Base-by-base conservation (phyloP, 2,113 vertebrate species). In the Corythoichthys intestinalis region DNA sequence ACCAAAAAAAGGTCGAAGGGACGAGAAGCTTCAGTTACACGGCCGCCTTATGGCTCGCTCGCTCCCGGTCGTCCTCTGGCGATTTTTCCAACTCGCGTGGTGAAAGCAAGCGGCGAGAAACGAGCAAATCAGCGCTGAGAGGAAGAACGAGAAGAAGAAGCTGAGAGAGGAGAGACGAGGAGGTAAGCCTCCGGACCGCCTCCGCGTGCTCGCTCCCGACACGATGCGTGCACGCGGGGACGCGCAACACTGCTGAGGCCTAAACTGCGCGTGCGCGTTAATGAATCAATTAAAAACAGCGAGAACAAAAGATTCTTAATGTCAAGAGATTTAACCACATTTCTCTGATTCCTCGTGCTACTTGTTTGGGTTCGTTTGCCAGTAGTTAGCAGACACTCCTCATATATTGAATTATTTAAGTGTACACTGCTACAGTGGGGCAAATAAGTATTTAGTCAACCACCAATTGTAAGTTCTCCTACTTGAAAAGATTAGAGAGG, bases 151-250 rank as follows among this genome's bases (percentile, higher is more conserved):
- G 79, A 80, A 85, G 80, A 86, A 66, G 80, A 81, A 88, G 81
- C 56, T 44, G 41, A 44, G 41, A 44, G 41, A 44, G 41, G 41
- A 44, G 86, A 91, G 80, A 86, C 88, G 35, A 37, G 34, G 56
- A 58, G 56, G 56, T 58, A 58, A 86, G 87, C 83, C 73, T 47
- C 85, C 86, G 87, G 87, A 91, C 91, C 92, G 92, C 92, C 92
- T 91, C 91, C 90, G 60, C 89, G 59, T 61, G 92, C 91, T 91
- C 91, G 91, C 86, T 87, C 89, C 76, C 88, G 72, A 0, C 13
- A 35, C 61, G 79, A 41, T 57, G 80, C 83, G 89, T 82, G 82
- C 90, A 70, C 77, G 81, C 35, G 64, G 39, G 39, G 34, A 9
- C 38, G 38, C 38, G 60, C 60, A 6, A 17, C 11, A 46, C 39